These are phyloP conservation scores for Palythoa grandis DNA, from an alignment of 92 coral and sea anemone genomes.

Conservation along the genomic window DNA sequence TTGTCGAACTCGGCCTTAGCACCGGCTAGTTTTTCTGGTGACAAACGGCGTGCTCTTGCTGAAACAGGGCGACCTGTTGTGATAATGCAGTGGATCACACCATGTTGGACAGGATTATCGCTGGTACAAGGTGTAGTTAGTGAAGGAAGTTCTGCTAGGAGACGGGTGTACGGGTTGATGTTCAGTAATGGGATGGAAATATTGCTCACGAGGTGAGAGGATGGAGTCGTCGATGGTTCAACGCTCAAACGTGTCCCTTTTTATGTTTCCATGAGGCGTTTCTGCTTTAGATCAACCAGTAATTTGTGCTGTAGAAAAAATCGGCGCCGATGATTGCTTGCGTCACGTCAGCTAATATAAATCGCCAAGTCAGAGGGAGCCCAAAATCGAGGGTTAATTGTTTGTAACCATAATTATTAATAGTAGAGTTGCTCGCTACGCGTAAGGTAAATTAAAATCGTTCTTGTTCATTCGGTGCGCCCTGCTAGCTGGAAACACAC, in stretches of 20 bases:
- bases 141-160: background rate
- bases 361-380: no score
- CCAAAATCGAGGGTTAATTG: no score
- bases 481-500: no score
- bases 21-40: background rate
- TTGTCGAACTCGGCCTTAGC: conserved; percentile 51
- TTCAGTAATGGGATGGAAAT: background rate
- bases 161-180: conserved; percentile 4
- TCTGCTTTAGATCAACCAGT: background rate
- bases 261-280: conserved; percentile 48
- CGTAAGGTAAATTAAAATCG: no score
- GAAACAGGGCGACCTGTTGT: conserved; percentile 49
- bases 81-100: conserved; percentile 27
- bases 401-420: no score
- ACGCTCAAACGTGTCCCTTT: conserved; percentile 22
- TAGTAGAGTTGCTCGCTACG: no score
- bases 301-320: no score
- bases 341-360: no score
- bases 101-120: conserved; percentile 11
- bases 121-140: conserved; percentile 42
- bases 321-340: no score
- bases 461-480: no score
- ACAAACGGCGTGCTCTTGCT: conserved; percentile 38
- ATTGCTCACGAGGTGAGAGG: background rate
- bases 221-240: conserved; percentile 11